phyloP scores from a whole-genome alignment of 2,113 vertebrate genomes.

The Oncorhynchus gorbuscha region DNA sequence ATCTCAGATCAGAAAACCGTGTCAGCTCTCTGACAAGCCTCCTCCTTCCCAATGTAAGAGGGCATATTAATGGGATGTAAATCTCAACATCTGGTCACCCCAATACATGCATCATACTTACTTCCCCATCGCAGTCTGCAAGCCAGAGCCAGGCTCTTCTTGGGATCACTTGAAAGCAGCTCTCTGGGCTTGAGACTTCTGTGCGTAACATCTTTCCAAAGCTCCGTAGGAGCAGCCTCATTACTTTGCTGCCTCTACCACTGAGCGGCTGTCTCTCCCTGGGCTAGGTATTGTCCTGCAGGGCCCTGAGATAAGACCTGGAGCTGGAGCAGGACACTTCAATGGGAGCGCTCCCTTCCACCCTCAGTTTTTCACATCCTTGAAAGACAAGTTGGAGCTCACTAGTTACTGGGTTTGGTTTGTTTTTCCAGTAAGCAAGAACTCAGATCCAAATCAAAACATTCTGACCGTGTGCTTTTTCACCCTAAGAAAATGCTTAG shows the following conservation, averaged over 20 bases:
- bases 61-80: conserved; percentile 39
- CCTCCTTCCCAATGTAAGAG: conserved; percentile 30
- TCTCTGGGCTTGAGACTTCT: conserved; percentile 26
- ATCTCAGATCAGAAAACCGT: conserved; percentile 53
- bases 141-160: conserved; percentile 19
- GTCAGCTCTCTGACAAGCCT: conserved; percentile 40
- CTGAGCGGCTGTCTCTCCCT: conserved; percentile 46
- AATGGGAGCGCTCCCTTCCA: conserved; percentile 24
- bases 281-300: conserved; percentile 30
- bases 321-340: conserved; percentile 39
- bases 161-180: conserved; percentile 2
- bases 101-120: conserved; percentile 5
- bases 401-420: conserved; percentile 10
- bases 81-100: conserved; percentile 45
- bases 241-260: conserved; percentile 43
- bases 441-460: conserved; percentile 29
- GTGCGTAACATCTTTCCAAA: conserved; percentile 30
- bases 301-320: conserved; percentile 1
- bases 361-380: conserved; percentile 31
- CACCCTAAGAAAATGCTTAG: conserved; percentile 18
- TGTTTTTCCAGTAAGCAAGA: conserved; percentile 12
- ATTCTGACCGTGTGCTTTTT: conserved; percentile 21
- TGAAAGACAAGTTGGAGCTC: conserved; percentile 20
- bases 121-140: conserved; percentile 23
- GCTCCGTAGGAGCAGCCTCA: conserved; percentile 48